Base-by-base conservation (phyloP, 2,113 vertebrate species). In the Daboia siamensis region DNA sequence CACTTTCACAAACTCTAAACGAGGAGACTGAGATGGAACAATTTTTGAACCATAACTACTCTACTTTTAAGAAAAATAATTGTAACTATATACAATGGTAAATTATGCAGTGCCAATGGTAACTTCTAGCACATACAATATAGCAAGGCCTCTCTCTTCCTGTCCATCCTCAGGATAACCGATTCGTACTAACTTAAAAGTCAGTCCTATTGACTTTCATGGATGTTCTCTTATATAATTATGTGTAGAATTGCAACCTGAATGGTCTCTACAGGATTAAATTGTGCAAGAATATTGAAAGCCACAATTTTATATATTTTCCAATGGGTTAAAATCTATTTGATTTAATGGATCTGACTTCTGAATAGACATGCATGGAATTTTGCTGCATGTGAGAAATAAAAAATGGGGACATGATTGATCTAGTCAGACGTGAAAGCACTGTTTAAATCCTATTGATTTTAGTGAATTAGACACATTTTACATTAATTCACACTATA, bases 401-500 rank as follows among this genome's bases (percentile, higher is more conserved):
- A 33, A 90, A 39, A 52, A 54, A 13, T 6, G 12, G 29, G 48
- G 10, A 21, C 48, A n/a, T 3, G 64, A 74, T 90, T 80, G n/a
- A 59, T 56, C 89, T 23, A 84, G 52, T 12, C n/a, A 55, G 29
- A 54, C 2, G 0, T 84, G 10, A 52, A 87, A 87, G 29, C 69
- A 29, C 11, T 90, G n/a, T 84, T 85, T 86, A 89, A 48, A 52
- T 90, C 64, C 11, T 33, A 55, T 74, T 51, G 64, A 55, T 52
- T 39, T 54, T 39, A 54, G 59, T 55, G 48, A 80, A 80, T 80
- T 39, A 80, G 69, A 20, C 17, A 80, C 17, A 80, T 93, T 29
- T 6, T 74, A n/a, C 13, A 4, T 92, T 84, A 94, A 91, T 90
- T 94, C 4, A 94, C 33, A 80, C 20, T 80, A 39, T 39, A 80